These are phyloP conservation scores for Python bivittatus DNA, from an alignment of 2,113 vertebrate genomes.

Conservation along the genomic window DNA sequence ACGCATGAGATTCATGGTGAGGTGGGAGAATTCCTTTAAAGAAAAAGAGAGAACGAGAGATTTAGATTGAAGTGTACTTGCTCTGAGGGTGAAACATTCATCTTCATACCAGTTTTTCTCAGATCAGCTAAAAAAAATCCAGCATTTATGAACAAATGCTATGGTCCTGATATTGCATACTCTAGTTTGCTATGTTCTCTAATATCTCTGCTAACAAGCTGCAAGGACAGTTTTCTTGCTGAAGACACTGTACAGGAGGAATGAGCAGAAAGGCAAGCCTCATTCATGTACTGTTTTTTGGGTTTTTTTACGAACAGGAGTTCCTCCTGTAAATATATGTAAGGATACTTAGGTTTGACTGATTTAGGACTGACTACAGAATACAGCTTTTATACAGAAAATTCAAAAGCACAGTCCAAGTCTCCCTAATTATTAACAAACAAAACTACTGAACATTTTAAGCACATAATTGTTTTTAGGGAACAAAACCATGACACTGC, in stretches of 20 bases:
- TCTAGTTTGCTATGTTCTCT: not conserved
- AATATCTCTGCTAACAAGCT: not conserved
- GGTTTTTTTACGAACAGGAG: not conserved
- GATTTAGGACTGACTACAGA: not conserved
- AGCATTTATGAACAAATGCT: not conserved
- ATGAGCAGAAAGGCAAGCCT: not conserved
- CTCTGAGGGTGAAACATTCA: not conserved
- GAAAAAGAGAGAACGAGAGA: not conserved
- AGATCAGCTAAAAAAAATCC: not conserved
- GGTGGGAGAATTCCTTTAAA: constrained; percentile 89
- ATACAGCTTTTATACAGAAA: not conserved
- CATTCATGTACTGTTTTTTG: not conserved
- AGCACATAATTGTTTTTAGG: not conserved
- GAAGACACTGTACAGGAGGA: not conserved
- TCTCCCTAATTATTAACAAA: not conserved
- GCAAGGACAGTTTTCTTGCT: not conserved
- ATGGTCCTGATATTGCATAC: not conserved
- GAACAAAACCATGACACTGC: not conserved
- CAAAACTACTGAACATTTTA: not conserved
- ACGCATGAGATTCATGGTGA: constrained; percentile 87
- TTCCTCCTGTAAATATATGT: not conserved
- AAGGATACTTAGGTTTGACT: not conserved
- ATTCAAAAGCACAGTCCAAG: not conserved
- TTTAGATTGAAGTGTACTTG: not conserved
- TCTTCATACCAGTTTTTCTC: not conserved